Conservation (phyloP, 2,113 vertebrate species). For the Capreolus pygargus region DNA sequence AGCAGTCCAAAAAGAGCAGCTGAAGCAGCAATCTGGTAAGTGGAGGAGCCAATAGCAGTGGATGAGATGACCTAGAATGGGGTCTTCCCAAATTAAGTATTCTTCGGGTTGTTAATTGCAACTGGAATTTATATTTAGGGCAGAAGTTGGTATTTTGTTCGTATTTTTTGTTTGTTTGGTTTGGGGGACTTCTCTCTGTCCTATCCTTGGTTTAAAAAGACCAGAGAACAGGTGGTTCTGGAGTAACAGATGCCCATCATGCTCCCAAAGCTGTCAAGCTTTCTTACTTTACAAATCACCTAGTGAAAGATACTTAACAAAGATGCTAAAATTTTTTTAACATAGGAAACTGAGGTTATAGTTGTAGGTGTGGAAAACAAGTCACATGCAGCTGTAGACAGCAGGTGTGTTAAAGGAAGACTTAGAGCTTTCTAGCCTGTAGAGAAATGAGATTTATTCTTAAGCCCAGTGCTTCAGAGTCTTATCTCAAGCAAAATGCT, state of each 20-base stretch:
- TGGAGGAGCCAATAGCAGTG: constrained; percentile 9
- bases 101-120: background rate
- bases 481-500: background rate
- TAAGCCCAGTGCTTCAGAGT: background rate
- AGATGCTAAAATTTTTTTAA: background rate
- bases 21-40: constrained; percentile 85
- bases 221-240: background rate
- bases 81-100: background rate
- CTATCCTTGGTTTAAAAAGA: background rate
- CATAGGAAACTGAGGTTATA: background rate
- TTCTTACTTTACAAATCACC: background rate
- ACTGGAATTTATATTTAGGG: background rate
- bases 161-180: background rate
- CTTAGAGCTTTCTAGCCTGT: background rate
- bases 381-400: background rate
- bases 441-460: background rate
- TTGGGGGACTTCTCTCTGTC: background rate
- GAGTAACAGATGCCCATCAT: background rate
- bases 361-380: background rate
- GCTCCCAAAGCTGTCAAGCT: background rate
- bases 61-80: constrained; percentile 10
- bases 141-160: background rate
- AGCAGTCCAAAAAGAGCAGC: constrained; percentile 89
- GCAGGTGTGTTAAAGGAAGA: background rate
- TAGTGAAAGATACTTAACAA: background rate